A percentile compares a stretch with the other conserved stretches of the same genome.
Evolutionary conservation across 1,140 invertebrate genomes (phyloP).

Genomic region (Sitobion miscanthi): DNA sequence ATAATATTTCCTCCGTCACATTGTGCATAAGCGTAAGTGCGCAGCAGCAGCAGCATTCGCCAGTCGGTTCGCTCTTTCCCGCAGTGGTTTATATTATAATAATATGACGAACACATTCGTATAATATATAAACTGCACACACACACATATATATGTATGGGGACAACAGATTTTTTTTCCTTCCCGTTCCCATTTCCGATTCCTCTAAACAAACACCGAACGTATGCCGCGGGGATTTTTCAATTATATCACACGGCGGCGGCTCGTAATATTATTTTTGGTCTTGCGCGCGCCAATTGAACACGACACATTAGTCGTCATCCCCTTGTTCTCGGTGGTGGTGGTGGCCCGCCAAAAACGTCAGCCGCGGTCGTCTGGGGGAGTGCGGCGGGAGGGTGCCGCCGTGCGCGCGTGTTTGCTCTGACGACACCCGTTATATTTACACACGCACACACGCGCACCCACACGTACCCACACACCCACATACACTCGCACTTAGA

Average conservation of each 20-base stretch:
- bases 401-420: conserved; percentile 50
- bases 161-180: conserved; percentile 13
- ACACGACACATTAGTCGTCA: conserved; percentile 33
- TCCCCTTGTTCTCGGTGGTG: conserved; percentile 10
- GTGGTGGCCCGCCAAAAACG: neutral
- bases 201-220: conserved; percentile 39
- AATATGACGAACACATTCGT: no score
- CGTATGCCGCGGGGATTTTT: conserved; percentile 48
- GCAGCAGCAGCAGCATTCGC: no score
- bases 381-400: neutral
- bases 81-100: no score
- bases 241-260: conserved; percentile 22
- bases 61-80: no score
- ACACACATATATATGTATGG: neutral
- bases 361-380: no score
- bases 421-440: conserved; percentile 33
- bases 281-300: conserved; percentile 26
- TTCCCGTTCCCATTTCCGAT: conserved; percentile 1
- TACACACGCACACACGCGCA: neutral
- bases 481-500: neutral
- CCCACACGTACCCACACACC: neutral
- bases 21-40: neutral
- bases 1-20: neutral
- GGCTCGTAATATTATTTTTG: conserved; percentile 37
- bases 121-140: no score